These are phyloP conservation scores for Pristionchus japonicus DNA, from an alignment of 2,888 invertebrate genomes.

Conservation along the genomic window DNA sequence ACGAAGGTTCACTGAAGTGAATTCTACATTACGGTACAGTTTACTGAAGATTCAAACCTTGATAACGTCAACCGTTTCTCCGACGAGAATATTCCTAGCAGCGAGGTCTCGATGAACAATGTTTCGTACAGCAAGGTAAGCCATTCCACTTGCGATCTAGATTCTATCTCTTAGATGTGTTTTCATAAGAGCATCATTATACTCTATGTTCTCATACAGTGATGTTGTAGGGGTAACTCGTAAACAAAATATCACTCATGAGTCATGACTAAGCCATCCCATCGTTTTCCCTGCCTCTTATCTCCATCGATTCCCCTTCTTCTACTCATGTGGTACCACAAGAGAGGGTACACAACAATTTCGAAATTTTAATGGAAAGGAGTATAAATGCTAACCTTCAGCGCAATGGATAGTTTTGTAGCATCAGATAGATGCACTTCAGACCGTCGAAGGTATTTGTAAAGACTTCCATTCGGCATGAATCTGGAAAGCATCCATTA, in stretches of 20 bases:
- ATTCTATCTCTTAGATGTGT: too few relatives aligned
- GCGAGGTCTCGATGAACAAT: not conserved
- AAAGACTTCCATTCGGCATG: not conserved
- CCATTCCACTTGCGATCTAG: not conserved
- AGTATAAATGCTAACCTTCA: too few relatives aligned
- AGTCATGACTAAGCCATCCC: too few relatives aligned
- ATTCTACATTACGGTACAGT: too few relatives aligned
- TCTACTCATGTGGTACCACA: not conserved
- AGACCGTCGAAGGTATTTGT: not conserved
- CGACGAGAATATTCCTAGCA: not conserved
- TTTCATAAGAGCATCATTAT: too few relatives aligned
- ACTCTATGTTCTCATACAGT: too few relatives aligned
- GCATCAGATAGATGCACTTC: not conserved
- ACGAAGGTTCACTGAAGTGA: too few relatives aligned
- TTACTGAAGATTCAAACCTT: not conserved
- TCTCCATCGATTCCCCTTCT: not conserved
- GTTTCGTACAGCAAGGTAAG: not conserved
- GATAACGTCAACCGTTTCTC: not conserved
- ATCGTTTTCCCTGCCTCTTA: too few relatives aligned
- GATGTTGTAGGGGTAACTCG: too few relatives aligned
- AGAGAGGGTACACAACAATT: not conserved
- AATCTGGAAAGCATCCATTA: not conserved
- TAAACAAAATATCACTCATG: too few relatives aligned
- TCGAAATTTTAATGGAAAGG: not conserved
- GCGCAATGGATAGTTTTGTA: not conserved